Base-by-base conservation (phyloP, 2,888 invertebrate species). In the Nasonovia ribisnigri region DNA sequence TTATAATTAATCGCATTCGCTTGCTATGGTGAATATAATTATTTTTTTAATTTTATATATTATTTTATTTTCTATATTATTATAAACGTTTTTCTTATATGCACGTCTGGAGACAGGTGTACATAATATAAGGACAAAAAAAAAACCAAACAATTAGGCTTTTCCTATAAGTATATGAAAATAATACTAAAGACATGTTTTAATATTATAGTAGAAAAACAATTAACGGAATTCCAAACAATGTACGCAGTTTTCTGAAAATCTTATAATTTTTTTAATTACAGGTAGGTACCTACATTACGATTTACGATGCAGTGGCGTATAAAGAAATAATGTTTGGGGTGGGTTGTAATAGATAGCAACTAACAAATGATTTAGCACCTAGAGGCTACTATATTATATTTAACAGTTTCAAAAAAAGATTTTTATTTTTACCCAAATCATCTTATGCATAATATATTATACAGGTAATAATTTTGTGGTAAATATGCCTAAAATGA, bases 1-100 rank as follows among this genome's bases (percentile, higher is more conserved):
- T 91, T 91, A 91, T 91, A 91, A 91, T 91, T 91, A 91, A 84
- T 91, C 84, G 46, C 43, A 36, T 36, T 29, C 26, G 51, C 84
- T 54, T 20, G 13, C 54, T 51, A 4, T 36, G 20, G n/a, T n/a
- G 10, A 54, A 54, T 36, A 48, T 51, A 84, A 29, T 43, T 84
- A 29, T 84, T 84, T 43, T 43, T 42, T 24, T 84, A 43, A 10
- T 57, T 57, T 57, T 57, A 24, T 54, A 54, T 54, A 24, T 6
- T 4, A 43, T 60, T n/a, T n/a, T n/a, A 67, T 67, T 67, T 67
- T n/a, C 3, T n/a, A n/a, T 36, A 77, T 77, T 36, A 36, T 77
- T 77, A 20, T 36, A 36, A 36, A 67, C 67, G 2, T 8, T n/a
- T n/a, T 67, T n/a, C 2, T 67, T 67, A n/a, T n/a, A n/a, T 16